Base-by-base conservation (phyloP, 2,113 vertebrate genomes). In the Alexandromys fortis region DNA sequence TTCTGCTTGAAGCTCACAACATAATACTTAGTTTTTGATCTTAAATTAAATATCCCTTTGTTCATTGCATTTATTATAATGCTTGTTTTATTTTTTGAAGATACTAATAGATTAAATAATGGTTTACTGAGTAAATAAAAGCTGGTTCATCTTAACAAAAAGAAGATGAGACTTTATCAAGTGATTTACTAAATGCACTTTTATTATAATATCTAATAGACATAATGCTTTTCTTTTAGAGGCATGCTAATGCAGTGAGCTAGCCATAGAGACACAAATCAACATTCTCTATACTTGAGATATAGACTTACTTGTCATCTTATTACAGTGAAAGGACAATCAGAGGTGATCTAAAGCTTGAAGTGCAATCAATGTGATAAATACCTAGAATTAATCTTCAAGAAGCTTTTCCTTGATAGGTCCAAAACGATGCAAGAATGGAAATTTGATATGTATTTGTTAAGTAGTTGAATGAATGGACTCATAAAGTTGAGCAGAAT, bases 301-400 rank as follows among this genome's bases (percentile, higher is more conserved):
- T 61, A 10, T 70, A 47, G 90, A 88, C 70, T 96, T 65, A 79
- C 6, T 76, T 68, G n/a, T 82, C 82, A 78, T 86, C 94, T 92
- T 72, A 61, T 68, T 67, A 89, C 52, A 70, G 35, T 58, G 49
- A 76, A 17, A 5, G 86, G 55, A 65, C 9, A 45, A 49, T 78
- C 78, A 96, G 17, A 90, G 58, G 45, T 42, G 33, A 93, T 16
- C 58, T 30, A 63, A 92, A 73, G 28, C 28, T 87, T 67, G 13
- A 89, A 89, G 67, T 17, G 11, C 47, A 38, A 38, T 92, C 17
- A 73, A 73, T 42, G 33, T 16, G 63, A 47, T 78, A 33, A 96
- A 82, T 73, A 86, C 82, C 24, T 47, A 38, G 61, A 86, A 95
- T 65, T 95, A 55, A 75, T 45, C 22, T 87, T 33, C 7, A 63